A percentile compares a stretch with the other conserved stretches of the same genome.
Evolutionary conservation across 2,113 vertebrate species (phyloP).

Genomic region (Oxyura jamaicensis): DNA sequence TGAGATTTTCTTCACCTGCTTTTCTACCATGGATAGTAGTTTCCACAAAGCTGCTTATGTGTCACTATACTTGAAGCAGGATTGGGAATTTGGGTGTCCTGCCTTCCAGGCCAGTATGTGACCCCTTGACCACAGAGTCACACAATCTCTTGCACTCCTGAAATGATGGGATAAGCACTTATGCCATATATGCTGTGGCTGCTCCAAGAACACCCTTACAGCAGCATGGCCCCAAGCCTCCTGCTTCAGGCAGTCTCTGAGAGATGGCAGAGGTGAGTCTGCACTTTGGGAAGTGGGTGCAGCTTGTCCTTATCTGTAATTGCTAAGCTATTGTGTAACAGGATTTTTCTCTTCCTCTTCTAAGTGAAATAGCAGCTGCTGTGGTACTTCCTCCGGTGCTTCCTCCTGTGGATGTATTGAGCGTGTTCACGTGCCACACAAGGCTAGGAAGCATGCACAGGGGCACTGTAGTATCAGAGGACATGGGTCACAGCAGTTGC

Average conservation of each 20-base stretch:
- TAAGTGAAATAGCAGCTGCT: not conserved
- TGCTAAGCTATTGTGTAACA: not conserved
- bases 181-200: not conserved
- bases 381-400: not conserved
- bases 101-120: not conserved
- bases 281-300: not conserved
- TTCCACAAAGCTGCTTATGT: not conserved
- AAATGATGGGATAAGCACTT: not conserved
- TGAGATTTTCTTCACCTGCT: not conserved
- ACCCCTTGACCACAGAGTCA: not conserved
- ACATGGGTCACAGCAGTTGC: not conserved
- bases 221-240: not conserved
- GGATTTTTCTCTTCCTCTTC: not conserved
- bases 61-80: not conserved
- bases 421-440: not conserved
- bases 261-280: not conserved
- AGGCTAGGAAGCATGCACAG: not conserved
- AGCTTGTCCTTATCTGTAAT: not conserved
- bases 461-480: not conserved
- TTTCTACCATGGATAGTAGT: not conserved
- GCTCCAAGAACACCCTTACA: not conserved
- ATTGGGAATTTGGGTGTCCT: not conserved
- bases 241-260: not conserved
- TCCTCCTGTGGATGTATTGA: not conserved
- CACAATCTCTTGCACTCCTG: not conserved